Percentiles rank a stretch among this genome's conserved stretches.
These are phyloP conservation scores for Psittacula echo DNA, from an alignment of 2,797 vertebrate species.

Conservation along the genomic window DNA sequence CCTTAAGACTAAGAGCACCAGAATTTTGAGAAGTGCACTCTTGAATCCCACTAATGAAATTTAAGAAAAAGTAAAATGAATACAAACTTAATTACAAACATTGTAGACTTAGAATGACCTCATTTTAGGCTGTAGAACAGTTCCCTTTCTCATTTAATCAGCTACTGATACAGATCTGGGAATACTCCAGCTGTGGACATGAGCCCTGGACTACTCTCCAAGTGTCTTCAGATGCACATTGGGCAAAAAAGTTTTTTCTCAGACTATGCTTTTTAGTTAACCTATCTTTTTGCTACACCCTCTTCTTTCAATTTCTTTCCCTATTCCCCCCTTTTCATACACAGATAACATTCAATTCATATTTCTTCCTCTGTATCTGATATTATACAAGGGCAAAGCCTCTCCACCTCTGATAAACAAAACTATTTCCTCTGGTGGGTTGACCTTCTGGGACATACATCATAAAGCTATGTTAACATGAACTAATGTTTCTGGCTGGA, in stretches of 20 bases:
- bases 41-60: not conserved
- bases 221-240: not conserved
- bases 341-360: not conserved
- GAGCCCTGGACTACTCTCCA: not conserved
- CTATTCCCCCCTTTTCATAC: not conserved
- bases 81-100: not conserved
- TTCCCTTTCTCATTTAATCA: slow-evolving; percentile 7
- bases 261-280: not conserved
- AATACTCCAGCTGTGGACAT: slow-evolving; percentile 24
- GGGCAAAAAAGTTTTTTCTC: slow-evolving; percentile 40
- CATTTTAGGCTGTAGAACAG: not conserved
- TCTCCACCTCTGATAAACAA: slow-evolving; percentile 47
- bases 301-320: not conserved
- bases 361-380: slow-evolving; percentile 2
- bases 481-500: slow-evolving; percentile 1
- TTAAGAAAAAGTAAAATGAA: not conserved
- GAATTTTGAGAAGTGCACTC: not conserved
- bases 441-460: slow-evolving; percentile 14
- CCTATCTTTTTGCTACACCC: not conserved
- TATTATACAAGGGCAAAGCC: not conserved
- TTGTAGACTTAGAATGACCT: not conserved
- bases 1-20: not conserved
- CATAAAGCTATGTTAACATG: not conserved
- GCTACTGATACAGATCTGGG: not conserved
- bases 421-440: not conserved